phyloP scores from a whole-genome alignment of 2,888 invertebrate genomes.

The Gisinianus flammeolus region DNA sequence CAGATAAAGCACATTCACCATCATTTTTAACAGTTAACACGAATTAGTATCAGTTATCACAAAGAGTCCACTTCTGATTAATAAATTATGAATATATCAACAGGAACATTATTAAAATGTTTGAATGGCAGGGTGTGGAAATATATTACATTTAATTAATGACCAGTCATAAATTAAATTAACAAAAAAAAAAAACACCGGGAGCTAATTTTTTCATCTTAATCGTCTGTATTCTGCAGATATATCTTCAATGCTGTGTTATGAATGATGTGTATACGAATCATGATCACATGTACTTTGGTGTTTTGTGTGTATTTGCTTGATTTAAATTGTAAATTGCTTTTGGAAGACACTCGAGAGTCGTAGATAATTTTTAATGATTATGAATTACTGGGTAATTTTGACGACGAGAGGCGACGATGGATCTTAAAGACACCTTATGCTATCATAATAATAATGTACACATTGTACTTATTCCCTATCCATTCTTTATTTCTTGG shows the following conservation, averaged over 20 bases:
- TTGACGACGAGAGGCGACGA: conserved; percentile 9
- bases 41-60: too few relatives aligned
- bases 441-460: background rate
- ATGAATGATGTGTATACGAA: background rate
- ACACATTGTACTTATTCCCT: background rate
- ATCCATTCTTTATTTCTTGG: background rate
- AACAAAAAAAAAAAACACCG: conserved; percentile 17
- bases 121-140: conserved; percentile 11
- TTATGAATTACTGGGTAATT: conserved; percentile 31
- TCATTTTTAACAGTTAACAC: too few relatives aligned
- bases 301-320: background rate
- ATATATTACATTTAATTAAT: conserved; percentile 26
- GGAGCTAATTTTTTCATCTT: conserved; percentile 17
- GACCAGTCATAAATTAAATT: conserved; percentile 19
- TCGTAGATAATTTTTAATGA: conserved; percentile 36
- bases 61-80: too few relatives aligned
- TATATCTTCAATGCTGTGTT: background rate
- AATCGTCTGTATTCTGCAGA: background rate
- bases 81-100: too few relatives aligned
- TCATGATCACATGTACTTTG: background rate
- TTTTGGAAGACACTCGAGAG: background rate
- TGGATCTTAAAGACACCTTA: conserved; percentile 20
- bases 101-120: conserved; percentile 14
- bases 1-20: too few relatives aligned
- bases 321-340: background rate